A percentile compares a stretch with the other conserved stretches of the same genome.
phyloP scores from a whole-genome alignment of 2,888 invertebrate genomes.

The Tenthredo notha region DNA sequence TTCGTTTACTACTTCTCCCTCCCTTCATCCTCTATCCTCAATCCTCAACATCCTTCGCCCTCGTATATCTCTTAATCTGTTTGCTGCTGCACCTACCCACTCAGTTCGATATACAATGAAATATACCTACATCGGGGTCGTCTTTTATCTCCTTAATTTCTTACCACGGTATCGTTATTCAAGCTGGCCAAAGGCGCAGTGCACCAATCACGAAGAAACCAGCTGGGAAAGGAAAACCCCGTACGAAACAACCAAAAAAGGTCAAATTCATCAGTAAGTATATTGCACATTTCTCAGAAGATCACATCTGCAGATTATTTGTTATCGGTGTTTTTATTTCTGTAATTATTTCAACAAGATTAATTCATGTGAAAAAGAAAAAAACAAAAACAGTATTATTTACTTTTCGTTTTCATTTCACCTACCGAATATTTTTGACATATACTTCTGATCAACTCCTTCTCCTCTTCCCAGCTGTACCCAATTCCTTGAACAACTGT shows the following conservation, averaged over 20 bases:
- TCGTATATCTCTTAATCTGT: background rate
- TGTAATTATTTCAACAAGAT: background rate
- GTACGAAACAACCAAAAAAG: constrained; percentile 93
- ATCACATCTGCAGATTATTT: background rate
- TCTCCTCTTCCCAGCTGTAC: background rate
- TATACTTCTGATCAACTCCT: background rate
- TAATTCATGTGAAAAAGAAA: background rate
- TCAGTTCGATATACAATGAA: background rate
- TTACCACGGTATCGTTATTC: constrained; percentile 32
- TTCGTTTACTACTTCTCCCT: constrained; percentile 46
- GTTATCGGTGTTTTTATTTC: background rate
- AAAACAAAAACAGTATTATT: background rate
- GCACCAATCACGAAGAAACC: constrained; percentile 90
- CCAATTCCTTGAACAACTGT: background rate
- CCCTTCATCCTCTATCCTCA: background rate
- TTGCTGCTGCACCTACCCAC: constrained; percentile 10
- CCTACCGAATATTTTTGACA: background rate
- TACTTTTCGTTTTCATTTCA: background rate
- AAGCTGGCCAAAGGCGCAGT: constrained; percentile 76
- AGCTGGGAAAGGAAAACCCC: constrained; percentile 86
- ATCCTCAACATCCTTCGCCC: background rate
- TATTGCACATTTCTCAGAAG: constrained; percentile 8
- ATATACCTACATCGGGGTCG: background rate
- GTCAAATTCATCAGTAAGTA: constrained; percentile 96
- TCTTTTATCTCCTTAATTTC: background rate